These are phyloP conservation scores for Dynastes grantii DNA, from an alignment of 2,888 invertebrate genomes.

Conservation along the genomic window DNA sequence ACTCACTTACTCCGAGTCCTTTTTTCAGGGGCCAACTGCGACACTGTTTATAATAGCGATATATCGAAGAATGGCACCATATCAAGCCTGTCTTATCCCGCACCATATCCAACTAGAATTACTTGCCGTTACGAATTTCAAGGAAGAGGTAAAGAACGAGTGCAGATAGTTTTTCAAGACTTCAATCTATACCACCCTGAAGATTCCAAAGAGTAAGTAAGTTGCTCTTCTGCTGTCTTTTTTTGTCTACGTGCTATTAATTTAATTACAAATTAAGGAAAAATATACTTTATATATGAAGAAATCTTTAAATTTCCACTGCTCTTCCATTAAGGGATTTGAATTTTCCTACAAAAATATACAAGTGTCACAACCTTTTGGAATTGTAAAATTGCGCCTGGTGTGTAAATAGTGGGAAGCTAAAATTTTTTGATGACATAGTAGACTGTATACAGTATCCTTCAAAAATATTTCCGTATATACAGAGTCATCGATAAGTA, in stretches of 20 bases:
- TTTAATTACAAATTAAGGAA: not conserved
- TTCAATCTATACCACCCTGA: constrained; percentile 82
- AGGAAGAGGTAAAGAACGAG: constrained; percentile 87
- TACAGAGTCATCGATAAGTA: too few relatives aligned
- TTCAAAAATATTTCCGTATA: too few relatives aligned
- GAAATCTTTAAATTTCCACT: too few relatives aligned
- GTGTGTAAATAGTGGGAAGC: too few relatives aligned
- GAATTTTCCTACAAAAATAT: too few relatives aligned
- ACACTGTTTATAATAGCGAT: constrained; percentile 85
- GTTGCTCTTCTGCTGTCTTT: constrained; percentile 11
- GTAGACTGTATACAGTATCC: too few relatives aligned
- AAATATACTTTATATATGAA: too few relatives aligned
- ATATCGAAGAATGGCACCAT: constrained; percentile 87
- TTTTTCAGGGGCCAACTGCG: constrained; percentile 83
- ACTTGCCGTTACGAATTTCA: constrained; percentile 93
- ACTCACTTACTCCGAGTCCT: too few relatives aligned
- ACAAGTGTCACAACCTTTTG: too few relatives aligned
- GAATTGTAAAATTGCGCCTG: too few relatives aligned
- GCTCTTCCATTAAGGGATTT: too few relatives aligned
- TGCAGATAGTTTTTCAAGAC: constrained; percentile 89
- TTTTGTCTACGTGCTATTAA: not conserved
- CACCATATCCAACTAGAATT: constrained; percentile 84
- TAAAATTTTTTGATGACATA: too few relatives aligned
- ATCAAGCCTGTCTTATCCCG: constrained; percentile 89
- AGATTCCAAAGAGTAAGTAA: constrained; percentile 77